These are phyloP conservation scores for Cossypha dichroa DNA, from an alignment of 2,797 vertebrate species.

Conservation along the genomic window DNA sequence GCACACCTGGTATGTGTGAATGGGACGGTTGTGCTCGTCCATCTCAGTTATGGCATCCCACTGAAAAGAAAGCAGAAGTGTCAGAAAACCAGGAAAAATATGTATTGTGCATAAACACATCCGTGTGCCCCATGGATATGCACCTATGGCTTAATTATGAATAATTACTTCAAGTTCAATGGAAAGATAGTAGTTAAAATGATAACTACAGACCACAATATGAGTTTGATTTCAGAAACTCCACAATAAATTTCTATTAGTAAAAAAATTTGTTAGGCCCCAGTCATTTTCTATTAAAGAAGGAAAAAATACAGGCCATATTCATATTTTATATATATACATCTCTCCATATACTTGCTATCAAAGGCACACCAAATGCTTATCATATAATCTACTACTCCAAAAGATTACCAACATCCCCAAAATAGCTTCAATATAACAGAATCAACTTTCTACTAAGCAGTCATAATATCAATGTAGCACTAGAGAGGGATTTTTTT, in stretches of 20 bases:
- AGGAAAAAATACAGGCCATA: neutral
- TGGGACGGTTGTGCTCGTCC: conserved; percentile 94
- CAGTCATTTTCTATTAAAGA: neutral
- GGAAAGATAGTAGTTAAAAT: neutral
- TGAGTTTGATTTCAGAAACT: neutral
- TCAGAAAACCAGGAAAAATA: neutral
- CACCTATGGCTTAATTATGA: neutral
- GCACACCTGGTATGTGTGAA: conserved; percentile 96
- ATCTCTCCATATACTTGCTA: neutral
- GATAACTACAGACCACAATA: neutral
- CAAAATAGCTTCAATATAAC: neutral
- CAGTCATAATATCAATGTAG: neutral
- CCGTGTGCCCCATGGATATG: rapidly evolving
- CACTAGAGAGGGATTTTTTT: neutral
- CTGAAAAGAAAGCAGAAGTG: conserved; percentile 69
- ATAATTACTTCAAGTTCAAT: neutral
- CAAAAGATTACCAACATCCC: neutral
- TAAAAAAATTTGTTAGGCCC: neutral
- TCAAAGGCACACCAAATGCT: neutral
- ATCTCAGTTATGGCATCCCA: conserved; percentile 97
- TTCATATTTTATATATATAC: neutral
- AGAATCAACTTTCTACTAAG: neutral
- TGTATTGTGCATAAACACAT: rapidly evolving
- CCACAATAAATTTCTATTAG: neutral
- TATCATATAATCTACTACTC: neutral